phyloP scores from a whole-genome alignment of 2,797 vertebrate species.

The Esox masquinongy region DNA sequence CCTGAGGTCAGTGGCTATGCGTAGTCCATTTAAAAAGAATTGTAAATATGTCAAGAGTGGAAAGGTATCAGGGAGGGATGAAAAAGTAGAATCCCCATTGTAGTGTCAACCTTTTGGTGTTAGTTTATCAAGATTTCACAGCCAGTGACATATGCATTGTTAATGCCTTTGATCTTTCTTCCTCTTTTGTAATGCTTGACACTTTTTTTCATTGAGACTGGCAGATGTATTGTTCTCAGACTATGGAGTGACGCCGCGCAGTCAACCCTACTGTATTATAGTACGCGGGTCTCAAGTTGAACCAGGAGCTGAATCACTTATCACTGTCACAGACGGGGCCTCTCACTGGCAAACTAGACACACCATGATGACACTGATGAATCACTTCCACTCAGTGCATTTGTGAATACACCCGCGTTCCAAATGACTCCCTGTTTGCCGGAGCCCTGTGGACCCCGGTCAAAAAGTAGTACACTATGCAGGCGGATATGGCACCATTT shows the following conservation, averaged over 20 bases:
- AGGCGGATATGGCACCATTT: too few species aligned
- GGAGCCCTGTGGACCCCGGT: too few species aligned
- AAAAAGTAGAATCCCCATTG: conserved; percentile 6
- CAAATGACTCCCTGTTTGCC: too few species aligned
- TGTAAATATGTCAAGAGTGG: conserved; percentile 57
- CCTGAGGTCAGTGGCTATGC: conserved; percentile 52
- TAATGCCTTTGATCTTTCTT: conserved; percentile 63
- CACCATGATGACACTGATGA: conserved; percentile 68
- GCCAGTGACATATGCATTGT: conserved; percentile 58
- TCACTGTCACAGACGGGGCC: conserved; percentile 62
- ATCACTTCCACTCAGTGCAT: conserved; percentile 56
- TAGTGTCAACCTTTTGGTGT: conserved; percentile 58
- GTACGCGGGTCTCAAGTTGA: conserved; percentile 47
- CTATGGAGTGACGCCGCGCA: not conserved
- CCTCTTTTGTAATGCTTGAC: conserved; percentile 59
- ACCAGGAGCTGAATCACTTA: conserved; percentile 58
- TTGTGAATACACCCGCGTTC: conserved; percentile 49
- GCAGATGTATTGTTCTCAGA: conserved; percentile 36
- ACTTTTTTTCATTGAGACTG: conserved; percentile 68
- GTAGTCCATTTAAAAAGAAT: conserved; percentile 36
- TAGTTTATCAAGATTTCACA: conserved; percentile 52
- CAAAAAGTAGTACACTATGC: too few species aligned
- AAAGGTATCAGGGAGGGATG: conserved; percentile 27
- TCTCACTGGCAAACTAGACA: conserved; percentile 59
- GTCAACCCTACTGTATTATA: not conserved